Conservation (phyloP, 1,140 invertebrate species). For the Pseudomyrmex flavicornis region DNA sequence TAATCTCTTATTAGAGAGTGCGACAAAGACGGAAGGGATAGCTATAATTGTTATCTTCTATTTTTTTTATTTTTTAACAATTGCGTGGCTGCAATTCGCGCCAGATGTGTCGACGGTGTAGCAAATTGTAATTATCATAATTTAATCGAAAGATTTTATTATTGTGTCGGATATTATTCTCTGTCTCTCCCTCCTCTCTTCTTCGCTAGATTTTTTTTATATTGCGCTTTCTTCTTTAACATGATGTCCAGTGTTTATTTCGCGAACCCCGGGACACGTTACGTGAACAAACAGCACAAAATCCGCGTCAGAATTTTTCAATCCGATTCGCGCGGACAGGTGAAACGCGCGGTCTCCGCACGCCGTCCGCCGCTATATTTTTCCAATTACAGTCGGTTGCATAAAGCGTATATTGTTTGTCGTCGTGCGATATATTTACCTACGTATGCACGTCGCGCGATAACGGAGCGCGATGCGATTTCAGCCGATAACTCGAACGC, state of each 20-base stretch:
- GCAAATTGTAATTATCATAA: too few species aligned
- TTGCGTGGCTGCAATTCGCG: background rate
- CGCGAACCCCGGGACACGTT: background rate
- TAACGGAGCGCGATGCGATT: constrained; percentile 40
- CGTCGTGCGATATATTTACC: background rate
- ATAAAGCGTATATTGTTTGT: constrained; percentile 58
- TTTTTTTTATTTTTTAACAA: constrained; percentile 64
- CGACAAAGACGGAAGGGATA: constrained; percentile 14
- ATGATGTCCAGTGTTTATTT: constrained; percentile 8
- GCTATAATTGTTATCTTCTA: constrained; percentile 52
- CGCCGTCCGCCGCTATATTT: constrained; percentile 41
- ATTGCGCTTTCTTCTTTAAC: background rate
- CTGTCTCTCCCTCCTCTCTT: too few species aligned
- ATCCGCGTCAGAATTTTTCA: constrained; percentile 54
- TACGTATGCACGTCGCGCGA: constrained; percentile 39
- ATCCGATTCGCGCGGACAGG: constrained; percentile 41
- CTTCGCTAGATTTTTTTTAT: too few species aligned
- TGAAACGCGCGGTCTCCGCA: constrained; percentile 11
- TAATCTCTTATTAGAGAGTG: background rate
- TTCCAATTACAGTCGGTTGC: constrained; percentile 52
- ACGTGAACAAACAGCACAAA: constrained; percentile 38
- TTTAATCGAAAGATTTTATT: too few species aligned
- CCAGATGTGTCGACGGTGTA: too few species aligned
- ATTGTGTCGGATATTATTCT: too few species aligned
- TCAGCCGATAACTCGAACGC: constrained; percentile 45